These are phyloP conservation scores for Garra rufa DNA, from an alignment of 2,113 vertebrate genomes.

Conservation along the genomic window DNA sequence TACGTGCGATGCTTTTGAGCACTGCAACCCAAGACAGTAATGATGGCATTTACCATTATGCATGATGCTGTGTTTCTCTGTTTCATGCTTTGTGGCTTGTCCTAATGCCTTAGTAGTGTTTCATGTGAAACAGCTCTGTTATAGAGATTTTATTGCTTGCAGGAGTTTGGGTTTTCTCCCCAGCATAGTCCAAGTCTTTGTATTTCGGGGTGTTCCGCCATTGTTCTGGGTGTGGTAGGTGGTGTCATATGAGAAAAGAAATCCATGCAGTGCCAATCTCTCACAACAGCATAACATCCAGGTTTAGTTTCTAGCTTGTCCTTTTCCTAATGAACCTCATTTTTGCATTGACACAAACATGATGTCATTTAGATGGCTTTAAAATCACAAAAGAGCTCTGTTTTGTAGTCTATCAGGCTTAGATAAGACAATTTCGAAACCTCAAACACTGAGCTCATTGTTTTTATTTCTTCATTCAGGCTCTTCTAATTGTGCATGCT, in stretches of 20 bases:
- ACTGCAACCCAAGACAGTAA: background rate
- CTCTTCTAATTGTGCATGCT: constrained; percentile 44
- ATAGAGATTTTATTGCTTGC: constrained; percentile 22
- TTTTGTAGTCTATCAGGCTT: background rate
- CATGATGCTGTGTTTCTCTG: constrained; percentile 9
- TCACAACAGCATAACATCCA: background rate
- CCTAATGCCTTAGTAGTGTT: constrained; percentile 15
- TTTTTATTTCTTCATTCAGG: constrained; percentile 30
- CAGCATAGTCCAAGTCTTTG: constrained; percentile 32
- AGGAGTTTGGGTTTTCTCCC: constrained; percentile 33
- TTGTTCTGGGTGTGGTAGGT: constrained; percentile 20
- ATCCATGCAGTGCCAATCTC: background rate
- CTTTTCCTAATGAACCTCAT: background rate
- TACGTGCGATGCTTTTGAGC: background rate
- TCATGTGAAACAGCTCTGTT: constrained; percentile 43
- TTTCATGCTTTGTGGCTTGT: background rate
- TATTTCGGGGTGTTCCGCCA: background rate
- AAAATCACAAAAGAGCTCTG: background rate
- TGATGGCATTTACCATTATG: background rate
- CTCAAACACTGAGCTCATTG: constrained; percentile 44
- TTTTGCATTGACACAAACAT: constrained; percentile 13
- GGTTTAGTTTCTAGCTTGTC: background rate
- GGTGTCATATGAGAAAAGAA: background rate
- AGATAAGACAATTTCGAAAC: constrained; percentile 4
- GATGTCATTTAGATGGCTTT: constrained; percentile 24